Conservation (phyloP, 2,888 invertebrate genomes). For the Pseudolycoriella hygida region DNA sequence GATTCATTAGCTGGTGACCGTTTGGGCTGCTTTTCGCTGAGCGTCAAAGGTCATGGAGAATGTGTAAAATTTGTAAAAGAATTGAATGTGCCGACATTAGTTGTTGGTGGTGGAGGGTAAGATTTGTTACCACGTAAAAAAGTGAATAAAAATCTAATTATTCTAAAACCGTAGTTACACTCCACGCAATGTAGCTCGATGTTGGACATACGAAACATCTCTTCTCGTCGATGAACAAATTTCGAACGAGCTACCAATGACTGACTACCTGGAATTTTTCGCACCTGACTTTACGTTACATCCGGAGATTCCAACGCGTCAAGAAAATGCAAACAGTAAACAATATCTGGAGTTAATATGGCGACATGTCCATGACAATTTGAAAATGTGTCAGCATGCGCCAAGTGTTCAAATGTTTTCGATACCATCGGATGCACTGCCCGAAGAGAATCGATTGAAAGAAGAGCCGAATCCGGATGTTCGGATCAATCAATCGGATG, state of each 20-base stretch:
- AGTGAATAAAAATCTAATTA: no score
- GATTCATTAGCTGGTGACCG: slow-evolving; percentile 91
- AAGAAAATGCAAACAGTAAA: slow-evolving; percentile 88
- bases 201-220: slow-evolving; percentile 98
- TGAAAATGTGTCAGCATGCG: slow-evolving; percentile 83
- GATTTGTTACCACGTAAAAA: no score
- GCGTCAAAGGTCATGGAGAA: slow-evolving; percentile 90
- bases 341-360: slow-evolving; percentile 88
- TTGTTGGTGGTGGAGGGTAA: slow-evolving; percentile 60
- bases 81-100: slow-evolving; percentile 77
- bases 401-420: slow-evolving; percentile 97
- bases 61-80: slow-evolving; percentile 94
- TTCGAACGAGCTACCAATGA: slow-evolving; percentile 86
- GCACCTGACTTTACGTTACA: slow-evolving; percentile 93
- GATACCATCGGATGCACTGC: slow-evolving; percentile 66
- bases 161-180: slow-evolving; percentile 52
- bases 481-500: slow-evolving; percentile 54
- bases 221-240: slow-evolving; percentile 83
- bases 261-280: slow-evolving; percentile 93
- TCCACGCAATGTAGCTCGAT: slow-evolving; percentile 87
- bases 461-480: slow-evolving; percentile 76
- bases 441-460: slow-evolving; percentile 42
- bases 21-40: slow-evolving; percentile 90
- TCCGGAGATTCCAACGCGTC: slow-evolving; percentile 73
- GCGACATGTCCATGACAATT: slow-evolving; percentile 76